Base-by-base conservation (phyloP, 2,797 vertebrate genomes). In the Kryptolebias ocellatus region DNA sequence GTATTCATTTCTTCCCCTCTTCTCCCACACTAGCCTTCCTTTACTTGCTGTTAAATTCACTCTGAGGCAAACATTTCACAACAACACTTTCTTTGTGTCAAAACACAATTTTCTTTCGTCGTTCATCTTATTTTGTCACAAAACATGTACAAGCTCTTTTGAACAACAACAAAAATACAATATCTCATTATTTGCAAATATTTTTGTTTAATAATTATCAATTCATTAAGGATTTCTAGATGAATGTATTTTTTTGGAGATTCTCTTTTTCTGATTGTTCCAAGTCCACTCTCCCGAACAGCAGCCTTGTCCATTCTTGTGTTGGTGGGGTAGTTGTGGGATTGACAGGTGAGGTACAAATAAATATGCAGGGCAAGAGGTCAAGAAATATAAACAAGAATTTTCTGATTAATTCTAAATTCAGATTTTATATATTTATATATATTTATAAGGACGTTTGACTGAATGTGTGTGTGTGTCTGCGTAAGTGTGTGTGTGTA, bases 71-170 rank as follows among this genome's bases (percentile, higher is more conserved):
- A 83, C 74, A 88, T 78, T 81, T 89, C 81, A 90, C 83, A 78
- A 85, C 70, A 73, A 83, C 79, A 86, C 63, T 12, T 42, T 42
- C 11, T 12, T 42, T 14, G 10, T 42, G 39, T 14, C 14, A 2
- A 12, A 42, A 42, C 39, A 14, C 11, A 11, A 12, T 65, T 83
- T 88, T 87, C 86, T 86, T 86, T 87, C 79, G 84, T 90, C 86
- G 89, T 91, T 91, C 90, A 85, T 90, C 80, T 76, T 84, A 83
- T 89, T 92, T 90, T 83, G 87, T 92, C 91, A 93, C 85, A 93
- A 93, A 93, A 93, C 88, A 92, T 90, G 83, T 91, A 92, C 88
- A 93, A 88, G 93, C 92, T 92, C 92, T 93, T 93, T 93, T 90
- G 87, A 93, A 94, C 90, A 92, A 90, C 90, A 94, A 92, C 88